A percentile compares a stretch with the other conserved stretches of the same genome.
These are phyloP conservation scores for Athalia cordata DNA, from an alignment of 2,888 invertebrate genomes.

Conservation along the genomic window DNA sequence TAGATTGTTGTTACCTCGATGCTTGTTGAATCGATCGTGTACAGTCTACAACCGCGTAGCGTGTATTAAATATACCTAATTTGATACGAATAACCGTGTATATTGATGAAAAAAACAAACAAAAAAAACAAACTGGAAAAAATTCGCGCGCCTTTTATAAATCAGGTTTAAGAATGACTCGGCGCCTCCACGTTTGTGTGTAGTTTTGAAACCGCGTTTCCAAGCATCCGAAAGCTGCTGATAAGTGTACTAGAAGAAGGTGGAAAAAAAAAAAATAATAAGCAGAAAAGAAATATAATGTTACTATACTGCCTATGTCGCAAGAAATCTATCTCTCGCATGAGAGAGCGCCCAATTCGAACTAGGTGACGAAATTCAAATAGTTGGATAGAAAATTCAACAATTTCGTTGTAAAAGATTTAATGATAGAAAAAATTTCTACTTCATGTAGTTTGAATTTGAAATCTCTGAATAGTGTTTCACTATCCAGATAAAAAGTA, in stretches of 20 bases:
- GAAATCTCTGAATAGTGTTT: too few relatives aligned
- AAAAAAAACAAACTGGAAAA: background rate
- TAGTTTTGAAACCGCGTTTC: slow-evolving; percentile 2
- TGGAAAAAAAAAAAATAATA: background rate
- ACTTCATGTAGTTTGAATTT: too few relatives aligned
- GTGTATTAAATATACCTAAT: too few relatives aligned
- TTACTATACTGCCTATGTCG: slow-evolving; percentile 14
- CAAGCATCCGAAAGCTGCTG: slow-evolving; percentile 29
- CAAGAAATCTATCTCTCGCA: slow-evolving; percentile 27
- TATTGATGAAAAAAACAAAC: too few relatives aligned
- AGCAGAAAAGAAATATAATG: background rate
- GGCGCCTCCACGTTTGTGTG: slow-evolving; percentile 10
- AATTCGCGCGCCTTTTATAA: slow-evolving; percentile 34
- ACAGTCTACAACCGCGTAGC: too few relatives aligned
- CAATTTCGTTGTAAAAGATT: too few relatives aligned
- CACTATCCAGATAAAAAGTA: too few relatives aligned
- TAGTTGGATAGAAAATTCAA: background rate
- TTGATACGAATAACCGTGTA: too few relatives aligned
- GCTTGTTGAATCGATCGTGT: too few relatives aligned
- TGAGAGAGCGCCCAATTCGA: background rate
- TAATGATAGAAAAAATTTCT: too few relatives aligned
- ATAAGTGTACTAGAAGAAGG: slow-evolving; percentile 28
- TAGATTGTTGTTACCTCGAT: too few relatives aligned
- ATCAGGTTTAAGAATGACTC: slow-evolving; percentile 35
- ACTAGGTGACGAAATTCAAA: slow-evolving; percentile 6